Percentiles rank a stretch among this genome's conserved stretches.
These are phyloP conservation scores for Sitta carolinensis DNA, from an alignment of 2,797 vertebrate species.

Conservation along the genomic window DNA sequence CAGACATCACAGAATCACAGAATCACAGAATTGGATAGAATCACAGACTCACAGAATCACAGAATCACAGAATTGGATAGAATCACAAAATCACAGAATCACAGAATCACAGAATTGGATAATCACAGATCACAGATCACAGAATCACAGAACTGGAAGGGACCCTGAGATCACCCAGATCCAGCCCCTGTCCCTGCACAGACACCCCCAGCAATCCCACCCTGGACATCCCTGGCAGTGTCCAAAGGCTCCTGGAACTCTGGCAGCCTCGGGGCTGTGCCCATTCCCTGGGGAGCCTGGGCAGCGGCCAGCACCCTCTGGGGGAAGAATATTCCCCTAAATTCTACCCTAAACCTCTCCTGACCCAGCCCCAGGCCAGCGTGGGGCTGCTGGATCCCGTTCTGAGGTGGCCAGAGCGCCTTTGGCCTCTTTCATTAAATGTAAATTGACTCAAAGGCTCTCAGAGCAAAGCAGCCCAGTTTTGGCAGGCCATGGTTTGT, in stretches of 20 bases:
- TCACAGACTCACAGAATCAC: background rate
- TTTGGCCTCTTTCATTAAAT: background rate
- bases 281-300: background rate
- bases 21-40: too few species aligned
- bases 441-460: background rate
- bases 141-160: too few species aligned
- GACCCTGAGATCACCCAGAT: too few species aligned
- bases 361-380: accelerated
- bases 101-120: background rate
- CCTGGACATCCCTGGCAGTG: background rate
- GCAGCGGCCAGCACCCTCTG: background rate
- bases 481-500: slow-evolving; percentile 9
- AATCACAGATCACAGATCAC: too few species aligned
- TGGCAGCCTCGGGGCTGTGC: accelerated
- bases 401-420: background rate
- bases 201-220: background rate
- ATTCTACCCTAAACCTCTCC: background rate
- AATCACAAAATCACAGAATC: too few species aligned
- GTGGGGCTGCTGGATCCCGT: background rate
- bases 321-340: background rate
- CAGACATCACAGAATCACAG: background rate
- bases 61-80: too few species aligned
- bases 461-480: background rate
- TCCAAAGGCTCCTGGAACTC: accelerated
- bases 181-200: background rate